These are phyloP conservation scores for Agriopis marginaria DNA, from an alignment of 2,888 invertebrate genomes.

Conservation along the genomic window DNA sequence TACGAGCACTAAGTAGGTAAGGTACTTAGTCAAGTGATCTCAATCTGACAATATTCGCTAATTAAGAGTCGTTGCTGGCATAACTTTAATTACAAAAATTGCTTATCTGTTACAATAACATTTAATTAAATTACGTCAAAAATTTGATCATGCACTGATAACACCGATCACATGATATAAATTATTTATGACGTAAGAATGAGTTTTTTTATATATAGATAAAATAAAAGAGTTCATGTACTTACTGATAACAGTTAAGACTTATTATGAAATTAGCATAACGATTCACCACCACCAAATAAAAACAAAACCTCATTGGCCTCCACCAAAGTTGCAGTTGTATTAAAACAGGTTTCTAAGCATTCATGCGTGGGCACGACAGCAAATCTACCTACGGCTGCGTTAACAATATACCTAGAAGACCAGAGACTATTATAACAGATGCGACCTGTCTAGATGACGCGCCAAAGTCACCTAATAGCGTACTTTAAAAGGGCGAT, in stretches of 20 bases:
- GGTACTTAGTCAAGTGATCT: not conserved
- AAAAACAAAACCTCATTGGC: conserved; percentile 3
- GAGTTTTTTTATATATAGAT: no score
- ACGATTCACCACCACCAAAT: not conserved
- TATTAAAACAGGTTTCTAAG: conserved; percentile 18
- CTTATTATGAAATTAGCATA: no score
- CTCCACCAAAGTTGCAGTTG: conserved; percentile 15
- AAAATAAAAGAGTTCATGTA: no score
- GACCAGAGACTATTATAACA: conserved; percentile 41
- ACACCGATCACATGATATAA: conserved; percentile 4
- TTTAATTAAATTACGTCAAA: conserved; percentile 5
- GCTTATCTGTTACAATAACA: not conserved
- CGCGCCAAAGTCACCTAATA: conserved; percentile 59
- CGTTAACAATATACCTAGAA: conserved; percentile 25
- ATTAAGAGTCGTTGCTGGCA: not conserved
- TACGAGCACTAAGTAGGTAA: not conserved
- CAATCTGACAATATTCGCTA: no score
- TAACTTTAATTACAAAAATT: not conserved
- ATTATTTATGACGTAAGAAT: not conserved
- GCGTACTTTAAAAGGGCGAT: conserved; percentile 55
- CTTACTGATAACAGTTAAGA: no score
- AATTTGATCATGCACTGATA: conserved; percentile 1
- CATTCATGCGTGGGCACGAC: conserved; percentile 28
- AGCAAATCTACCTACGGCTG: conserved; percentile 24
- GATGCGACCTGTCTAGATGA: conserved; percentile 58